Percentiles rank a stretch among this genome's conserved stretches.
These are phyloP conservation scores for Gallinago undulata DNA, from an alignment of 2,113 vertebrate species.

Conservation along the genomic window DNA sequence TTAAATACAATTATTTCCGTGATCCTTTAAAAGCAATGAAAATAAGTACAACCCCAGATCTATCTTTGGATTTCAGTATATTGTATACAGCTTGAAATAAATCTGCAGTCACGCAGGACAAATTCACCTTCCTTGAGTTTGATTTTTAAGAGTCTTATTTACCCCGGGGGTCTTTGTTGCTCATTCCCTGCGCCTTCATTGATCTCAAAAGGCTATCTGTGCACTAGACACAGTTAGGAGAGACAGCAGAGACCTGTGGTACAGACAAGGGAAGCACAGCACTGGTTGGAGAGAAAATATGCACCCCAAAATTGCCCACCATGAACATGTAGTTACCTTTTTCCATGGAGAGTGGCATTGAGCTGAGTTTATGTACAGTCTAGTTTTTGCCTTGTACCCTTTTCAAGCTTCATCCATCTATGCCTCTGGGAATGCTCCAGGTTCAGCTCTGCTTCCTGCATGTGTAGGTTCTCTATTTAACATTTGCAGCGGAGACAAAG, in stretches of 20 bases:
- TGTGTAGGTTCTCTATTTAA: neutral
- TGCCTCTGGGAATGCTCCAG: neutral
- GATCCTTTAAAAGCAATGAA: neutral
- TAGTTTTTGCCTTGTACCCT: neutral
- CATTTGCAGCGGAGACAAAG: neutral
- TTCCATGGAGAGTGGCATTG: neutral
- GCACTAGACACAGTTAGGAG: neutral
- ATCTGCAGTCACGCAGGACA: neutral
- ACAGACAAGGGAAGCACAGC: neutral
- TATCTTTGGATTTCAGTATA: neutral
- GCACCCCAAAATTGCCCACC: neutral
- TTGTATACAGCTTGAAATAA: neutral
- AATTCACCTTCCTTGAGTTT: neutral
- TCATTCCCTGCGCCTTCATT: neutral
- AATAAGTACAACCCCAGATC: neutral
- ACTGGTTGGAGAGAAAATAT: neutral
- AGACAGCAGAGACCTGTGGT: neutral
- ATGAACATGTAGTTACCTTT: neutral
- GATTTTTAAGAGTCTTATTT: neutral
- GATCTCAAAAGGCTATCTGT: neutral
- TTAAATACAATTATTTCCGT: neutral
- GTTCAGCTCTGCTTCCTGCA: neutral
- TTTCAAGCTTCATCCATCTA: neutral
- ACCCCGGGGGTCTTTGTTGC: neutral
- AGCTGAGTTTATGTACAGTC: neutral